phyloP scores from a whole-genome alignment of 2,797 vertebrate genomes.

The Sebastes umbrosus region DNA sequence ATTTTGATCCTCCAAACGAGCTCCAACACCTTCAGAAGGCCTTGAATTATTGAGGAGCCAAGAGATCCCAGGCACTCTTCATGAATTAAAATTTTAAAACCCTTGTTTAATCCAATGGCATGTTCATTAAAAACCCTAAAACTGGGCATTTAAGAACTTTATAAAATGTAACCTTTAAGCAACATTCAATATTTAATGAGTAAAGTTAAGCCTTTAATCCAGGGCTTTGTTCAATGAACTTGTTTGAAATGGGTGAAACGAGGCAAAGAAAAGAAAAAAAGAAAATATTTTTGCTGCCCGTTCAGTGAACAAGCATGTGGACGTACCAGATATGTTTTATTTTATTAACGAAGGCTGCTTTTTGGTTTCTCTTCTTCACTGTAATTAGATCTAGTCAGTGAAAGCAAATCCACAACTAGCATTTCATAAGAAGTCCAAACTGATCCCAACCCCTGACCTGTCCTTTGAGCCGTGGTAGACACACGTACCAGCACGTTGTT shows the following conservation, averaged over 20 bases:
- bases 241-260: conserved; percentile 42
- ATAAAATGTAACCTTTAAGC: conserved; percentile 70
- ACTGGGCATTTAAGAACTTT: conserved; percentile 66
- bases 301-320: conserved; percentile 14
- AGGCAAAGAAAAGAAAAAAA: conserved; percentile 20
- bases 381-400: conserved; percentile 17
- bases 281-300: conserved; percentile 5
- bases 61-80: conserved; percentile 67
- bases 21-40: conserved; percentile 69
- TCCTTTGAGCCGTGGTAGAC: neutral
- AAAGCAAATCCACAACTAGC: conserved; percentile 1
- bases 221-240: conserved; percentile 59
- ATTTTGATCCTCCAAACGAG: conserved; percentile 65
- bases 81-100: conserved; percentile 73
- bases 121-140: conserved; percentile 72
- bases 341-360: conserved; percentile 10
- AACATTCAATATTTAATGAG: conserved; percentile 75
- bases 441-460: neutral
- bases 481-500: neutral
- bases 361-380: neutral
- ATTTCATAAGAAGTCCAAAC: neutral
- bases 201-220: conserved; percentile 61
- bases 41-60: conserved; percentile 76
- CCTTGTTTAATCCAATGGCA: conserved; percentile 73
- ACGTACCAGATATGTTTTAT: conserved; percentile 27